Evolutionary conservation across 92 coral and sea anemone species (phyloP), one percentile per base, ranked within the genome.

Genomic region (Epizoanthus stellaris): DNA sequence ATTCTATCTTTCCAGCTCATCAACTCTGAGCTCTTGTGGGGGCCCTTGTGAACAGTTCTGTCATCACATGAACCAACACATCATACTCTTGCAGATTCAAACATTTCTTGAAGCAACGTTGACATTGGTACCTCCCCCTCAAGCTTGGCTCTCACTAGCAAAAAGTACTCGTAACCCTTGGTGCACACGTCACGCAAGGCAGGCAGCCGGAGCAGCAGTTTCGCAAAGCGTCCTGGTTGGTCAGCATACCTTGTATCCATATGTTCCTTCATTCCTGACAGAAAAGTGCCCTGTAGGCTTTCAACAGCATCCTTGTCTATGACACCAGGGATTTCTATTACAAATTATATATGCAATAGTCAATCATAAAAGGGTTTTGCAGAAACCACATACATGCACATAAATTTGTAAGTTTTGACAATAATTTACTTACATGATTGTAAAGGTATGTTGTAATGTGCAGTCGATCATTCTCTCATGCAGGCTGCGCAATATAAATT

Each of bases 41-140:
- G 1, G 36, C 36, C 1, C 36, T 30, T 30, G 36, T 30, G 9
- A 45, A 49, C 54, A 49, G 13, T 49, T 49, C 13, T 8, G 54
- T 49, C 54, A 49, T 49, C 54, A 49, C 4, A 0, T 49, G 54
- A 6, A 49, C 11, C 54, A 1, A 52, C 56, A 52, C 19, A 11
- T 87, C 47, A 89, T 30, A 87, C 88, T 86, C 98, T 89, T 14
- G 98, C 95, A 52, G 88, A 91, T 71, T 96, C 98, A 92, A 96
- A 96, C 98, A 96, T 96, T 69, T 96, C 98, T 80, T 95, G 91
- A 42, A 96, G 79, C 52, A 96, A 80, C 14, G 96, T 92, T 17
- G 98, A 96, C 96, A 96, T 96, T 16, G 98, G 98, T 1, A 96
- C 90, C 73, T 96, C 98, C 5, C 98, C 98, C 76, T 96, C 98